Conservation (phyloP, 2,113 vertebrate species). For the Nematolebias whitei region DNA sequence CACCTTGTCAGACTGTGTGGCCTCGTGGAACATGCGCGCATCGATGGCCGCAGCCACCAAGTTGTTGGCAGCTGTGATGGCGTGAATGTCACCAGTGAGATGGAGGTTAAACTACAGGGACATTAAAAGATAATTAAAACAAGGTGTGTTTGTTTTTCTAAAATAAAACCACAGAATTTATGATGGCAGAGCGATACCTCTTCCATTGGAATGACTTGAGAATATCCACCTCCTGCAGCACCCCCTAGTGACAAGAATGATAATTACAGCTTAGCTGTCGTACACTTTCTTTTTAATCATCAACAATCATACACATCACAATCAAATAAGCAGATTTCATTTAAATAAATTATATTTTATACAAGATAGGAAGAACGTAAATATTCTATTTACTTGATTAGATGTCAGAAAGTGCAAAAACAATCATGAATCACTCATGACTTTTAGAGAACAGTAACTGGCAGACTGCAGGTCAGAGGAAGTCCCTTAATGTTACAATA, state of each 20-base stretch:
- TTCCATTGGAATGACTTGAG: constrained; percentile 98
- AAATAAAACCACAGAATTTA: not conserved
- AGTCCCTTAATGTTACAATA: too few species aligned
- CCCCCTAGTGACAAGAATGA: constrained; percentile 84
- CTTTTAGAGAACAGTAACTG: too few species aligned
- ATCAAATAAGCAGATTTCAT: too few species aligned
- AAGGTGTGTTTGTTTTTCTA: accelerated
- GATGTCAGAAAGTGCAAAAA: too few species aligned
- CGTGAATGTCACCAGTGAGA: constrained; percentile 97
- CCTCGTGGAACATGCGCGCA: constrained; percentile 93
- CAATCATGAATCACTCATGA: too few species aligned
- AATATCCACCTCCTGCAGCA: constrained; percentile 97
- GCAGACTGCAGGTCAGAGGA: too few species aligned
- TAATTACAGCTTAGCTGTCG: constrained; percentile 11
- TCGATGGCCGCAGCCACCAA: constrained; percentile 93
- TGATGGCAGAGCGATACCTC: constrained; percentile 82
- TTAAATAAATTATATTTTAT: too few species aligned
- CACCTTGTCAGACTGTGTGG: constrained; percentile 94
- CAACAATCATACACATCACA: too few species aligned
- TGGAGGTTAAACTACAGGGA: constrained; percentile 95
- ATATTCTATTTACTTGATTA: too few species aligned
- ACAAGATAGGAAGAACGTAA: too few species aligned
- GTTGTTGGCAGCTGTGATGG: constrained; percentile 97
- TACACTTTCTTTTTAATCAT: too few species aligned
- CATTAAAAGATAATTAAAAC: constrained; percentile 59